phyloP scores from a whole-genome alignment of 2,797 vertebrate genomes.

The Sciurus carolinensis region DNA sequence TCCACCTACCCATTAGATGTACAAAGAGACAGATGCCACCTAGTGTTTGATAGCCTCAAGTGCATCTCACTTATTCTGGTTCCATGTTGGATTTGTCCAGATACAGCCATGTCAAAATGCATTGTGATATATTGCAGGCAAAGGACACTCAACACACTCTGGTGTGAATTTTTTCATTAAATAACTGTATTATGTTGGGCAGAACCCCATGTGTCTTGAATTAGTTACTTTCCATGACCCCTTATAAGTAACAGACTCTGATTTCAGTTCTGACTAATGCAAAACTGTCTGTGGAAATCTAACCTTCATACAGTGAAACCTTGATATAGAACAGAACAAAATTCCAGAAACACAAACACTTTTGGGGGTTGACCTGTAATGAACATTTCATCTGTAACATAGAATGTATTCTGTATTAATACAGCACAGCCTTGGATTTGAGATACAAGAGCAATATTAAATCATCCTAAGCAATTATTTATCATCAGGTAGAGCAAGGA shows the following conservation, averaged over 20 bases:
- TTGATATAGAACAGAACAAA: conserved; percentile 67
- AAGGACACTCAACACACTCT: conserved; percentile 26
- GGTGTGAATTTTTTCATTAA: conserved; percentile 47
- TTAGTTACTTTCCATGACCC: conserved; percentile 3
- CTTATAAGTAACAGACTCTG: conserved; percentile 51
- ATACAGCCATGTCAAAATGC: not conserved
- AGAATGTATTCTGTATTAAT: conserved; percentile 41
- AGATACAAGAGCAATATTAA: not conserved
- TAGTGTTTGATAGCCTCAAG: conserved; percentile 45
- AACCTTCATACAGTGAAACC: conserved; percentile 35
- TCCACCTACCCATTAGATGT: not conserved
- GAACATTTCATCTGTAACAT: not conserved
- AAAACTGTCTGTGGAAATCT: conserved; percentile 61
- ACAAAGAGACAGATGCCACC: conserved; percentile 64
- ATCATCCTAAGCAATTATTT: not conserved
- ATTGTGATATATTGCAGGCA: not conserved
- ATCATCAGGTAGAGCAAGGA: conserved; percentile 48
- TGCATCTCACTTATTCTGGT: not conserved
- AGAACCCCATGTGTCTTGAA: conserved; percentile 53
- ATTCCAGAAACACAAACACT: conserved; percentile 5
- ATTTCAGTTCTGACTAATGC: conserved; percentile 38
- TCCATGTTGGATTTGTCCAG: not conserved
- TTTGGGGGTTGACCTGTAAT: conserved; percentile 15
- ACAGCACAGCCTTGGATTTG: not conserved
- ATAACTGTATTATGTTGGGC: not conserved